These are phyloP conservation scores for Guaruba guarouba DNA, from an alignment of 2,113 vertebrate genomes.

Conservation along the genomic window DNA sequence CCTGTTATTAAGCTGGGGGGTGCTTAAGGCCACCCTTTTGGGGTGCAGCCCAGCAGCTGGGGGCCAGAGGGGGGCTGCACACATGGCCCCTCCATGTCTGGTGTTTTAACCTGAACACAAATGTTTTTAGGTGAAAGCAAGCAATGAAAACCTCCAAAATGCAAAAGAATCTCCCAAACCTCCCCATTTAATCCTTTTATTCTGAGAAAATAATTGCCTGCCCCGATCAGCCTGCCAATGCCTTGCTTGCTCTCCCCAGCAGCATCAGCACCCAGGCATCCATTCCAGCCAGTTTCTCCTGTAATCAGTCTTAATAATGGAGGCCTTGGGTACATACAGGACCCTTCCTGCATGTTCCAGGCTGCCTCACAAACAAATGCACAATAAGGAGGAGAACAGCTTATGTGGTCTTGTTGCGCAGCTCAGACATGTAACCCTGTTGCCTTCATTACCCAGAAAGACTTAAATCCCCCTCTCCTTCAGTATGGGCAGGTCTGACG, in stretches of 20 bases:
- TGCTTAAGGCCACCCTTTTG: accelerated
- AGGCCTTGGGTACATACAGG: not conserved
- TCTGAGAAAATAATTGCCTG: not conserved
- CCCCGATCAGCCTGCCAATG: not conserved
- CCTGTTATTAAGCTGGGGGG: accelerated
- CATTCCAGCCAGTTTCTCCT: not conserved
- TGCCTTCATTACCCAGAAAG: not conserved
- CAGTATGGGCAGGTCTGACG: not conserved
- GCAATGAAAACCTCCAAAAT: not conserved
- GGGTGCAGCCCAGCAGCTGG: not conserved
- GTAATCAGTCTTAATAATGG: not conserved
- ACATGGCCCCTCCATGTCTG: not conserved
- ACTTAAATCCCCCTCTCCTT: not conserved
- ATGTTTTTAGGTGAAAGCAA: accelerated
- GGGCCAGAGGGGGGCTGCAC: not conserved
- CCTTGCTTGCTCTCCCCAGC: not conserved
- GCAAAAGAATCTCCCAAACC: not conserved
- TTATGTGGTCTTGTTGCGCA: not conserved
- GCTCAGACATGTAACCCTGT: not conserved
- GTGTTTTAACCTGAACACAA: not conserved
- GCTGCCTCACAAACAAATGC: not conserved
- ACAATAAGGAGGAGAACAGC: accelerated
- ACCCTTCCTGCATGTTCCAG: accelerated
- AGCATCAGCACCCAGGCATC: not conserved
- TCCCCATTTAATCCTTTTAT: not conserved